phyloP scores from a whole-genome alignment of 2,888 invertebrate genomes.

The Allophyes oxyacanthae region DNA sequence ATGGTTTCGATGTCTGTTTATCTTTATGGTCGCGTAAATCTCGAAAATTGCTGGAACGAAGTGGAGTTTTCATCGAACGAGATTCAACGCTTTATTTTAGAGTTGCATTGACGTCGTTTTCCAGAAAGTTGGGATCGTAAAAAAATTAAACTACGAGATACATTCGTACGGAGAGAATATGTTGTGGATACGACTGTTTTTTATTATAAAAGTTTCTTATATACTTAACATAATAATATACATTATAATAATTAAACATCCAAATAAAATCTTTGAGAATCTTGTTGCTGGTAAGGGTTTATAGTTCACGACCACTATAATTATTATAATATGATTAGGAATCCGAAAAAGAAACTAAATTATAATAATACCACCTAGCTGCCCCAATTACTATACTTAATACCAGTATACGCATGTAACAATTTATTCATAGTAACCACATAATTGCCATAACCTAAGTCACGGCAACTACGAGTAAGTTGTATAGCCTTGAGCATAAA shows the following conservation, averaged over 20 bases:
- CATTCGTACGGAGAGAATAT: no score
- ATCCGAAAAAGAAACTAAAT: no score
- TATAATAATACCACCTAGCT: constrained; percentile 4
- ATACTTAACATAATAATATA: no score
- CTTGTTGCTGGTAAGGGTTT: no score
- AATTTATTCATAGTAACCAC: constrained; percentile 28
- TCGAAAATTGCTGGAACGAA: constrained; percentile 17
- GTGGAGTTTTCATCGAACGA: constrained; percentile 13
- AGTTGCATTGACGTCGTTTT: constrained; percentile 2
- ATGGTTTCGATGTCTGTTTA: constrained; percentile 13
- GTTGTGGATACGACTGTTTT: no score
- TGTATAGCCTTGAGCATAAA: constrained; percentile 28
- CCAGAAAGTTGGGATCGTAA: constrained; percentile 7
- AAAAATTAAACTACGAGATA: constrained; percentile 1
- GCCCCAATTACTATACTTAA: constrained; percentile 13
- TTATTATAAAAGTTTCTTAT: no score
- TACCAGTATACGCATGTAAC: constrained; percentile 29
- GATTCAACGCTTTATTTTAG: constrained; percentile 8
- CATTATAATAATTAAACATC: no score
- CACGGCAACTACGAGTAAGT: constrained; percentile 32
- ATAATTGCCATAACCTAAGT: constrained; percentile 32
- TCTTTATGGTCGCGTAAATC: constrained; percentile 20
- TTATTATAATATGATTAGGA: no score
- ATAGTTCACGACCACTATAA: no score
- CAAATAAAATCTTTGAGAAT: no score